Percentiles rank a stretch among this genome's conserved stretches.
phyloP scores from a whole-genome alignment of 2,888 invertebrate species.

The Cephus rjabovi region DNA sequence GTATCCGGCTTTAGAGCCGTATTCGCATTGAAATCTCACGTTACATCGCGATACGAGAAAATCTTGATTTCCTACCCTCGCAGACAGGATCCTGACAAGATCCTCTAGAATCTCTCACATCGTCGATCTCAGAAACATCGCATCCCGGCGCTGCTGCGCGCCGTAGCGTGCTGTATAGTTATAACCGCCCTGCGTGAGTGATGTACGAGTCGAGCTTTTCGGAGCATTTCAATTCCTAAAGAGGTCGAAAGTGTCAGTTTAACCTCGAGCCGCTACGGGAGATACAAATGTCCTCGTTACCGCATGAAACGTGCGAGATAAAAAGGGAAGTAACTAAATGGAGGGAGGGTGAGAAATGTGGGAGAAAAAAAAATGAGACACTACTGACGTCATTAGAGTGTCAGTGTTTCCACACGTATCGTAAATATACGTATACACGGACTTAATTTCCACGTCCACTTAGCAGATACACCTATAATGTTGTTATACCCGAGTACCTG shows the following conservation, averaged over 20 bases:
- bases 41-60: background rate
- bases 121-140: background rate
- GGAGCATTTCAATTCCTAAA: constrained; percentile 3
- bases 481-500: background rate
- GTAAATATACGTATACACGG: constrained; percentile 1
- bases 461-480: constrained; percentile 7
- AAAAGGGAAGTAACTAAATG: constrained; percentile 6
- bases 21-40: background rate
- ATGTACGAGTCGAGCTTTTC: background rate
- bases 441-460: constrained; percentile 17
- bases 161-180: background rate
- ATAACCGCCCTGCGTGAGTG: background rate
- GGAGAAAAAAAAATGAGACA: background rate
- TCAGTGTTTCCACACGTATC: background rate
- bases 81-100: background rate
- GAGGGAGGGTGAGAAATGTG: background rate
- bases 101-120: background rate
- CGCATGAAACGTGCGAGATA: constrained; percentile 4
- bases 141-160: background rate
- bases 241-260: background rate
- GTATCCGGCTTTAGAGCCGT: background rate
- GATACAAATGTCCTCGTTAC: constrained; percentile 52
- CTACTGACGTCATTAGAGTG: background rate
- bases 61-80: background rate
- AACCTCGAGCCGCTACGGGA: background rate